Conservation (phyloP, 2,888 invertebrate genomes). For the Amorpha juglandis region DNA sequence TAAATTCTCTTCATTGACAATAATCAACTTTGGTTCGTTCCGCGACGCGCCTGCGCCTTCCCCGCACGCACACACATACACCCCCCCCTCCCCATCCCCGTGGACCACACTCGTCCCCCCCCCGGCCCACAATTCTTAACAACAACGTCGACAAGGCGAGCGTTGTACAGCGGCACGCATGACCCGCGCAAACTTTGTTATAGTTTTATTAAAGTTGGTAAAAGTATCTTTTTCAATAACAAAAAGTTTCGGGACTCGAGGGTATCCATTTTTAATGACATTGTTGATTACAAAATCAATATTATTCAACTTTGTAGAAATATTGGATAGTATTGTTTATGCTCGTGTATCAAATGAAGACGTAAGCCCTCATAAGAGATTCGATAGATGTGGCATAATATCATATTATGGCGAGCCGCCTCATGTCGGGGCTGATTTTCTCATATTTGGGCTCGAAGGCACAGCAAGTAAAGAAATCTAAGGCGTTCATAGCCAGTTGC, state of each 20-base stretch:
- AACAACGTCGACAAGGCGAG: conserved; percentile 46
- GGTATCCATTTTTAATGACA: neutral
- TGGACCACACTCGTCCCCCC: neutral
- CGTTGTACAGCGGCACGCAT: neutral
- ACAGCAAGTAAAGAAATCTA: too few species aligned
- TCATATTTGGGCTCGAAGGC: too few species aligned
- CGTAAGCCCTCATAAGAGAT: too few species aligned
- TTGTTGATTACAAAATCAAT: neutral
- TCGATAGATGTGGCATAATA: too few species aligned
- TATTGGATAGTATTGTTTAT: too few species aligned
- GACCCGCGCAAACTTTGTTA: neutral
- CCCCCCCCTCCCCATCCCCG: neutral
- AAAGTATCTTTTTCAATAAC: conserved; percentile 5
- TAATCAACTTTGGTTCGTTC: conserved; percentile 41
- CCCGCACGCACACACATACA: conserved; percentile 13
- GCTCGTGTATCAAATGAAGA: too few species aligned
- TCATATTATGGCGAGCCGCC: too few species aligned
- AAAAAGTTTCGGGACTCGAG: neutral
- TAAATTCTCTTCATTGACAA: conserved; percentile 53
- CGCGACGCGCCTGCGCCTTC: conserved; percentile 64
- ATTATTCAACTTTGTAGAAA: neutral
- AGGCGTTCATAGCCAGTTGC: too few species aligned
- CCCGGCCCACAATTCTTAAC: conserved; percentile 65
- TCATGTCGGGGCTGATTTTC: too few species aligned
- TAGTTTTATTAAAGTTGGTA: neutral